Conservation (phyloP, 2,113 vertebrate genomes). For the Brachypodius melanocephalos region DNA sequence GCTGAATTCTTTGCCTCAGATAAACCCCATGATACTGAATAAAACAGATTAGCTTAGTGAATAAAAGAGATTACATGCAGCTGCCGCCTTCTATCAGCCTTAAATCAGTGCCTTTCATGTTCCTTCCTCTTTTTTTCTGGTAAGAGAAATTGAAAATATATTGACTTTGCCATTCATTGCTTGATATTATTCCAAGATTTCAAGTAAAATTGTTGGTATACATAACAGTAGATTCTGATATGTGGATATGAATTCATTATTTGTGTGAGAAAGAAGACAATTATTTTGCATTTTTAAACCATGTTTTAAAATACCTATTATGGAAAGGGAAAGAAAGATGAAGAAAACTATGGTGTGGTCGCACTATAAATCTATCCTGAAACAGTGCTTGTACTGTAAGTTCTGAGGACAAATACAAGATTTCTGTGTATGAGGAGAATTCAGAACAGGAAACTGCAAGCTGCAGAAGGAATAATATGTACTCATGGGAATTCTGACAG, state of each 20-base stretch:
- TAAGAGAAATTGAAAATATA: background rate
- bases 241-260: background rate
- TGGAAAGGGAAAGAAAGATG: background rate
- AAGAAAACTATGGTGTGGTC: background rate
- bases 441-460: background rate
- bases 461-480: background rate
- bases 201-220: background rate
- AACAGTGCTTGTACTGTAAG: background rate
- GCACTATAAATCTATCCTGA: background rate
- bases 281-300: background rate
- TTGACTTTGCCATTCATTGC: background rate
- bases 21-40: background rate
- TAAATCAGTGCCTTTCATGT: background rate
- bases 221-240: background rate
- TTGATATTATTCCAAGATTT: background rate
- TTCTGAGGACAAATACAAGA: background rate
- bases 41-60: background rate
- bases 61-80: background rate
- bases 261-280: background rate
- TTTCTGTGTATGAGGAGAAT: background rate
- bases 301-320: background rate
- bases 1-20: background rate
- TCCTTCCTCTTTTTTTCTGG: background rate
- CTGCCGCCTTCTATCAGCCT: background rate
- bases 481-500: background rate